A percentile compares a stretch with the other conserved stretches of the same genome.
phyloP scores from a whole-genome alignment of 2,113 vertebrate species.

The Elgaria multicarinata region DNA sequence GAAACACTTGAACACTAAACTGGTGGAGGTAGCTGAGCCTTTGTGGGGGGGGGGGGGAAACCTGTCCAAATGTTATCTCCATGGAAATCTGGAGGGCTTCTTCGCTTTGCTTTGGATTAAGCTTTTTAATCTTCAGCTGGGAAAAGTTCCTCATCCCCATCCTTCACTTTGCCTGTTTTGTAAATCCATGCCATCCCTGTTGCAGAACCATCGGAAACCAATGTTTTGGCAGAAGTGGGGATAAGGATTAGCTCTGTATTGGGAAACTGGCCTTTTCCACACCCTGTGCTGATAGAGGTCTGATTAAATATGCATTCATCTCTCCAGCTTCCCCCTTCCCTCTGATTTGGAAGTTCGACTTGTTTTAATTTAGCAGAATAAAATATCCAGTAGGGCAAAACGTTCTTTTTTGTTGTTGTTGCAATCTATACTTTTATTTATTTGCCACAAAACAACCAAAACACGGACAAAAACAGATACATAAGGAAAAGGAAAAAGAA shows the following conservation, averaged over 20 bases:
- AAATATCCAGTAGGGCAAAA: background rate
- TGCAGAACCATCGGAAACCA: conserved; percentile 50
- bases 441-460: too few species aligned
- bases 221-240: conserved; percentile 36
- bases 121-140: conserved; percentile 52
- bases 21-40: conserved; percentile 66
- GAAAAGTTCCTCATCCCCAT: conserved; percentile 76
- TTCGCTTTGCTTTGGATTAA: conserved; percentile 74
- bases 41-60: conserved; percentile 39
- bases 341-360: background rate
- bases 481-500: too few species aligned
- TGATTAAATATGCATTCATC: conserved; percentile 33
- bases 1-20: conserved; percentile 61
- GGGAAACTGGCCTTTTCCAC: conserved; percentile 20
- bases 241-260: conserved; percentile 34
- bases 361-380: background rate
- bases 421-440: too few species aligned
- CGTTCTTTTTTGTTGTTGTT: too few species aligned
- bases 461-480: too few species aligned
- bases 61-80: conserved; percentile 80
- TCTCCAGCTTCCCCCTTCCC: background rate
- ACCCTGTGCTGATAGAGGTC: background rate
- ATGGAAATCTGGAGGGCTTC: conserved; percentile 77
- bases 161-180: conserved; percentile 67
- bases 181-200: conserved; percentile 67